These are phyloP conservation scores for Aphis gossypii DNA, from an alignment of 1,140 invertebrate genomes.

Conservation along the genomic window DNA sequence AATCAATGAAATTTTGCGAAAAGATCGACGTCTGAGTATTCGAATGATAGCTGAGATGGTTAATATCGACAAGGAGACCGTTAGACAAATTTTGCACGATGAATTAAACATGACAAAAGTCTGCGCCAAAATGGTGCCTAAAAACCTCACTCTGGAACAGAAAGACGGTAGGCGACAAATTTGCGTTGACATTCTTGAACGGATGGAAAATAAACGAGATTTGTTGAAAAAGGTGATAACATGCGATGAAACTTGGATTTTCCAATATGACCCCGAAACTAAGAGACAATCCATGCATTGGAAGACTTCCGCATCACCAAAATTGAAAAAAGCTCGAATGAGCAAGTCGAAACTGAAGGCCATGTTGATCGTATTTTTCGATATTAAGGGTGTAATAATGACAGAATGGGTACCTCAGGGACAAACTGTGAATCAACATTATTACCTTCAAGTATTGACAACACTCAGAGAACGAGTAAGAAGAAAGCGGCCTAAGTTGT, in stretches of 20 bases:
- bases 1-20: not conserved
- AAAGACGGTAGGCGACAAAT: constrained; percentile 52
- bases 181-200: constrained; percentile 57
- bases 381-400: constrained; percentile 61
- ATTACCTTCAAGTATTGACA: constrained; percentile 62
- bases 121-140: constrained; percentile 58
- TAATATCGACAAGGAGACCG: constrained; percentile 48
- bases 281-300: too few species aligned
- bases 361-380: constrained; percentile 62
- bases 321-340: constrained; percentile 60
- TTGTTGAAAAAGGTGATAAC: constrained; percentile 59
- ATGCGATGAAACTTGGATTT: constrained; percentile 59
- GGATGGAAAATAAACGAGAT: constrained; percentile 58
- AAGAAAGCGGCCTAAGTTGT: constrained; percentile 58
- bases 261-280: constrained; percentile 56
- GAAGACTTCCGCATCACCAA: constrained; percentile 58
- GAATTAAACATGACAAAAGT: constrained; percentile 59
- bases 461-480: constrained; percentile 59
- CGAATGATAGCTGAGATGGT: constrained; percentile 57
- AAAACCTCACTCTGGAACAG: constrained; percentile 57
- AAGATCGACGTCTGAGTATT: constrained; percentile 46
- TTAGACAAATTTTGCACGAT: constrained; percentile 56
- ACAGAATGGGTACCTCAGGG: constrained; percentile 62
- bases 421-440: constrained; percentile 62
- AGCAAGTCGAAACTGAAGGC: constrained; percentile 60